A percentile compares a stretch with the other conserved stretches of the same genome.
Evolutionary conservation across 2,888 invertebrate genomes (phyloP).

Genomic region (Corythucha ciliata): DNA sequence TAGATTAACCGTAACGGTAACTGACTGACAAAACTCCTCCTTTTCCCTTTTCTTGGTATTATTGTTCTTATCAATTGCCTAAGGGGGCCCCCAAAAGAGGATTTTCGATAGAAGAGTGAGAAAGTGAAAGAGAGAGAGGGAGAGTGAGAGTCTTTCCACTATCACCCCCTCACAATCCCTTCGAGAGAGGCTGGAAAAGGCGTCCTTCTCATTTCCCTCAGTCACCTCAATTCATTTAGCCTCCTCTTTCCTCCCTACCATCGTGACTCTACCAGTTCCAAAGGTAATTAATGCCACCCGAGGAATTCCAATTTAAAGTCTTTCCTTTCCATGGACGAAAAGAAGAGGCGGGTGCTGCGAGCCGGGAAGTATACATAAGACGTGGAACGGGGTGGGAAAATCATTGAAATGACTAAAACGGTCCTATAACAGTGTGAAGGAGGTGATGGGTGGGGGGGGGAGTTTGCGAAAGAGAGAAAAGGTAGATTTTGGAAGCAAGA

Average conservation of each 20-base stretch:
- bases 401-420: too few species aligned
- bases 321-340: conserved; percentile 23
- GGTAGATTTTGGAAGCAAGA: too few species aligned
- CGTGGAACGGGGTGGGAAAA: too few species aligned
- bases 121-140: too few species aligned
- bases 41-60: conserved; percentile 9
- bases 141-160: too few species aligned
- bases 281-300: conserved; percentile 30
- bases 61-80: conserved; percentile 21
- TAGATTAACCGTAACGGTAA: conserved; percentile 3
- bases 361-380: too few species aligned
- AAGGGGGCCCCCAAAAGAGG: too few species aligned
- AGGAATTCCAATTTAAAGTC: conserved; percentile 33
- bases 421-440: too few species aligned
- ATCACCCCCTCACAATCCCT: too few species aligned
- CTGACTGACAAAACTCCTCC: not conserved
- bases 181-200: too few species aligned
- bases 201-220: conserved; percentile 12
- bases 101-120: too few species aligned
- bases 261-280: conserved; percentile 31
- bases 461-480: conserved; percentile 1
- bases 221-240: conserved; percentile 33
- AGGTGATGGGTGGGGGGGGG: conserved; percentile 3
- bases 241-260: conserved; percentile 21
- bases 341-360: not conserved